Base-by-base conservation (phyloP, 2,888 invertebrate species). In the Dione juno region DNA sequence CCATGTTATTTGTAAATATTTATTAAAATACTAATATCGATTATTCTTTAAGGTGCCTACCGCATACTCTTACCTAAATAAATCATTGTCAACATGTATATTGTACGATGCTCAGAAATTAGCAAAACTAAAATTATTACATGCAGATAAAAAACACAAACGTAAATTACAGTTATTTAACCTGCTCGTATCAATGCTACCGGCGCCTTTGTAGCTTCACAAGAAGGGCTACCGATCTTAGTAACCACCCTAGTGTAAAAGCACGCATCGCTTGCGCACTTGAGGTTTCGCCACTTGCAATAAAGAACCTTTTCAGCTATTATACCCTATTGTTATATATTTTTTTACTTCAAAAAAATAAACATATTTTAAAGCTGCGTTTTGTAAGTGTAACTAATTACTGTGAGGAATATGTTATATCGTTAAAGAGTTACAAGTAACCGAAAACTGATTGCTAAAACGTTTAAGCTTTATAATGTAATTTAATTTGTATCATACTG, bases 221-320 rank as follows among this genome's bases (percentile, higher is more conserved):
- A 86, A 87, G 76, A 77, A 72, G 66, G 69, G 86, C 88, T 88
- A 88, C 89, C 79, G 86, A 80, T 74, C 73, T 71, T 71, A 75
- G 83, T 72, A 74, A 70, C 77, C 80, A 85, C 85, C 85, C 87
- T 84, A 83, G 84, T 81, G 86, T 84, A 88, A 87, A 81, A 79
- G 76, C 82, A 80, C 87, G 84, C 84, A 80, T 85, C 84, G 82
- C 78, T 86, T 84, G 86, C 82, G 82, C 92, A 93, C 91, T 93
- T 92, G 87, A 90, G 83, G 82, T 84, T 84, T 89, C 84, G 84
- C 87, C 91, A 92, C 91, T 89, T 92, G 88, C 79, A 80, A 86
- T 86, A 88, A 90, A 90, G 88, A 86, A 81, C 74, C 78, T 75
- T 80, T 70, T 82, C 79, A 77, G 57, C 63, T 77, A 79, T 82